These are phyloP conservation scores for Ophion slaviceki DNA, from an alignment of 2,888 invertebrate genomes.

Conservation along the genomic window DNA sequence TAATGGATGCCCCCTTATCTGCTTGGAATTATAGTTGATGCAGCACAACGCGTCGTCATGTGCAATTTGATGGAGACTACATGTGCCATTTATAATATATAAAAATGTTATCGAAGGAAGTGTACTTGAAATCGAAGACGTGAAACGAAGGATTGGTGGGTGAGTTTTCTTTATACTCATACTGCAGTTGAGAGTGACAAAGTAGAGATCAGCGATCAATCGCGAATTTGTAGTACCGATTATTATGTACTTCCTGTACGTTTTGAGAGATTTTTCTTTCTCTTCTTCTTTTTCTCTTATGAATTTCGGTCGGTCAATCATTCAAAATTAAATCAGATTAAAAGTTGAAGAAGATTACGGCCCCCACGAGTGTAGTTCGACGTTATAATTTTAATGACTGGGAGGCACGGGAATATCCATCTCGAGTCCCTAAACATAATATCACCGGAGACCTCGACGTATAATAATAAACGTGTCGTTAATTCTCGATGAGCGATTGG, in stretches of 20 bases:
- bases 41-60: too few species aligned
- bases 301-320: neutral
- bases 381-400: conserved; percentile 43
- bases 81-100: too few species aligned
- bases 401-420: conserved; percentile 12
- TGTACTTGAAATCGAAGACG: too few species aligned
- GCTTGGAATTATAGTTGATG: too few species aligned
- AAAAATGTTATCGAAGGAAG: too few species aligned
- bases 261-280: neutral
- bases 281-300: neutral
- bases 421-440: conserved; percentile 35
- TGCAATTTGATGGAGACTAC: too few species aligned
- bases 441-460: conserved; percentile 40
- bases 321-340: conserved; percentile 10
- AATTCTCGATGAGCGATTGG: conserved; percentile 60
- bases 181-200: too few species aligned
- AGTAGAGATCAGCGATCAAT: too few species aligned
- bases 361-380: neutral
- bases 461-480: conserved; percentile 61
- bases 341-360: neutral
- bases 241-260: neutral
- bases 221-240: too few species aligned
- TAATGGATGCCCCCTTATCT: too few species aligned
- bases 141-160: too few species aligned
- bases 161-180: too few species aligned